Conservation (phyloP, 2,797 vertebrate species). For the Dendrocincla fuliginosa region DNA sequence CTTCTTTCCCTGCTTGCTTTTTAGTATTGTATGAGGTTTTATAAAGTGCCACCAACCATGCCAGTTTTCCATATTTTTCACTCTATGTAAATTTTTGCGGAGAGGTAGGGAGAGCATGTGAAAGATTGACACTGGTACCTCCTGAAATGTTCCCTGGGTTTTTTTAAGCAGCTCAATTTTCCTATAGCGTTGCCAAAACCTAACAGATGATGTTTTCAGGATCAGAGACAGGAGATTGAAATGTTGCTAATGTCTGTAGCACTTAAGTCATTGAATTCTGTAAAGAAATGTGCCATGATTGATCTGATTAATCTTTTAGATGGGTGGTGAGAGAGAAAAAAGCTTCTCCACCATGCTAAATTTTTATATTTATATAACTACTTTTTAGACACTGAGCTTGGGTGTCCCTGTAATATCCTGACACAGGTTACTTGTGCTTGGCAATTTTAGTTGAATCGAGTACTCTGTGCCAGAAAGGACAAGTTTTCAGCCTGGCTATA, state of each 20-base stretch:
- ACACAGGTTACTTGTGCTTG: not conserved
- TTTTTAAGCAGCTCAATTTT: slow-evolving; percentile 50
- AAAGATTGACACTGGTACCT: slow-evolving; percentile 45
- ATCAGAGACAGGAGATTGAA: slow-evolving; percentile 65
- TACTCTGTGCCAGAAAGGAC: not conserved
- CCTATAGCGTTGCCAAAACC: not conserved
- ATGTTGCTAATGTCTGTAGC: slow-evolving; percentile 59
- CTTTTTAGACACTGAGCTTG: not conserved
- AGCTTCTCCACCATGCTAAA: not conserved
- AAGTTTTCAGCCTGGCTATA: not conserved
- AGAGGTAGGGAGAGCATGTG: slow-evolving; percentile 8
- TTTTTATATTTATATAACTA: slow-evolving; percentile 24
- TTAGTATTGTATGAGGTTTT: slow-evolving; percentile 31
- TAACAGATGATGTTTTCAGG: slow-evolving; percentile 57
- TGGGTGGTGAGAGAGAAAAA: not conserved
- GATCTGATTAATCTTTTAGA: slow-evolving; percentile 65
- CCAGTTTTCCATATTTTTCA: slow-evolving; percentile 23
- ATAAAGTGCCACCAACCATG: not conserved
- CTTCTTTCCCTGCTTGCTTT: slow-evolving; percentile 3
- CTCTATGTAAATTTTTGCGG: slow-evolving; percentile 48
- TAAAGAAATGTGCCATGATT: slow-evolving; percentile 51
- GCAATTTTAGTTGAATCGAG: not conserved
- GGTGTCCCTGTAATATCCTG: slow-evolving; percentile 7
- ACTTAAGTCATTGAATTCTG: slow-evolving; percentile 52
- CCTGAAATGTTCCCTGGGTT: not conserved